Conservation (phyloP, 2,113 vertebrate genomes). For the Rhombomys opimus region DNA sequence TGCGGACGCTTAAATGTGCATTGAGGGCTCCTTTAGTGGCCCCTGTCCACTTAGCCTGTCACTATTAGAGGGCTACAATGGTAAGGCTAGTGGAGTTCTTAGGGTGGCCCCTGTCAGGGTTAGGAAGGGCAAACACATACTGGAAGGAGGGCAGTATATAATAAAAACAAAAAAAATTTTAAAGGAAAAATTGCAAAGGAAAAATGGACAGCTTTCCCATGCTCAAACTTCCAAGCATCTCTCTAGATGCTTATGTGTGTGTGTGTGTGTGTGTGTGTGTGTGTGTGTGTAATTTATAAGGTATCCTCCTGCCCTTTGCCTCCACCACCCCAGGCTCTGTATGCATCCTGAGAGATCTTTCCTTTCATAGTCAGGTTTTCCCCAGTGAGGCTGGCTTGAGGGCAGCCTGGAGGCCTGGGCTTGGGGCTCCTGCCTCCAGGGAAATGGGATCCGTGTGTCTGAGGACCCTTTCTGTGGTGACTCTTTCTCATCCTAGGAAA, state of each 20-base stretch:
- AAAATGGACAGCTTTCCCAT: not conserved
- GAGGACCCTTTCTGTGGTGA: not conserved
- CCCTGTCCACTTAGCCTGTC: not conserved
- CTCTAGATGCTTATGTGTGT: not conserved
- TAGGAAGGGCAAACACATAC: not conserved
- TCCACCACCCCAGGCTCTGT: not conserved
- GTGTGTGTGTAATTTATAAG: no score
- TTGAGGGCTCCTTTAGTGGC: not conserved
- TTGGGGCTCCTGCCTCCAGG: not conserved
- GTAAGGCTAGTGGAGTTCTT: not conserved
- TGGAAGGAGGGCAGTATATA: not conserved
- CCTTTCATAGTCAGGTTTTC: not conserved
- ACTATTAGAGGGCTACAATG: not conserved
- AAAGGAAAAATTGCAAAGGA: not conserved
- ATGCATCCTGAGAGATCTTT: not conserved
- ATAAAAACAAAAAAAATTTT: not conserved
- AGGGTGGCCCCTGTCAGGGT: not conserved
- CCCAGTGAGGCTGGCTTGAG: not conserved
- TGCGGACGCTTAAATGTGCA: not conserved
- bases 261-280: no score
- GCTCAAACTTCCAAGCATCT: not conserved
- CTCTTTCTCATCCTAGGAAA: not conserved
- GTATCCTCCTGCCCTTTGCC: accelerated
- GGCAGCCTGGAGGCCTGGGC: not conserved
- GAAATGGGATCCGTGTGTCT: not conserved